A percentile compares a stretch with the other conserved stretches of the same genome.
phyloP scores from a whole-genome alignment of 2,888 invertebrate genomes.

The Atherix ibis region DNA sequence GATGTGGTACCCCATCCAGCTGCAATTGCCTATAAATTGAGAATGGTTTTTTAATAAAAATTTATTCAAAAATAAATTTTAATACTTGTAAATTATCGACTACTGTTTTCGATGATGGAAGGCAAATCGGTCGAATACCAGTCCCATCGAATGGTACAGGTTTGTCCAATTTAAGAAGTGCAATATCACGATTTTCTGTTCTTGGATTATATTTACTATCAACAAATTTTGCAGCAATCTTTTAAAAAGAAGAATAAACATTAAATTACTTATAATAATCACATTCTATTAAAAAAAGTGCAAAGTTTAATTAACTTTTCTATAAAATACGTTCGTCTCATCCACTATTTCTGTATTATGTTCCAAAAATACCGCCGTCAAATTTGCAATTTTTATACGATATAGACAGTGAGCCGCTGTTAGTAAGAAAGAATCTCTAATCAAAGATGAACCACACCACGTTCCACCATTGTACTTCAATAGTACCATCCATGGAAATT shows the following conservation, averaged over 20 bases:
- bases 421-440: conserved; percentile 14
- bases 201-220: conserved; percentile 2
- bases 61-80: too few relatives aligned
- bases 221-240: conserved; percentile 3
- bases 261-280: background rate
- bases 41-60: background rate
- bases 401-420: conserved; percentile 26
- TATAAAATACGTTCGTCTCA: conserved; percentile 2
- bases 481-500: conserved; percentile 34
- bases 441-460: conserved; percentile 3
- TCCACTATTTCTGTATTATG: too few relatives aligned
- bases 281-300: background rate
- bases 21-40: conserved; percentile 5
- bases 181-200: conserved; percentile 5
- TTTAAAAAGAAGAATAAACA: background rate
- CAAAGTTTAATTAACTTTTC: conserved; percentile 1
- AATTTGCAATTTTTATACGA: conserved; percentile 12
- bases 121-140: conserved; percentile 50
- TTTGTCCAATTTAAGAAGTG: background rate
- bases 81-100: too few relatives aligned
- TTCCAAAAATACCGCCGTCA: conserved; percentile 12
- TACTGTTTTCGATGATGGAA: conserved; percentile 22
- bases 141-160: conserved; percentile 18
- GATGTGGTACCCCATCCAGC: conserved; percentile 6
- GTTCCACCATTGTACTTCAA: conserved; percentile 35